Conservation (phyloP, 2,113 vertebrate genomes). For the Tricholaema leucomelas region DNA sequence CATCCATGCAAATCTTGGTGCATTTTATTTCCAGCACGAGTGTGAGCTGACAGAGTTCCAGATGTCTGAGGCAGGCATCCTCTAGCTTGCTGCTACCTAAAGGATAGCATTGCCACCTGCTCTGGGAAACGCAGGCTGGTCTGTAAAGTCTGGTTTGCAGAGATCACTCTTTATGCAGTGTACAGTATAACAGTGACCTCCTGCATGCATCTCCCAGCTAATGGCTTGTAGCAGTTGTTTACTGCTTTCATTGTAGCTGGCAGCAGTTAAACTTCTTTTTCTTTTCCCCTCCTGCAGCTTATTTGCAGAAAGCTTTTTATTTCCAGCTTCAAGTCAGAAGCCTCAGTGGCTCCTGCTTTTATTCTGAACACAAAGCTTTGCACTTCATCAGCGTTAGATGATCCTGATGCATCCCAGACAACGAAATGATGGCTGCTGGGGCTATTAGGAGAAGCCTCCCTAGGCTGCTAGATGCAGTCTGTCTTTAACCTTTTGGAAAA, state of each 20-base stretch:
- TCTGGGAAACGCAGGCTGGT: not conserved
- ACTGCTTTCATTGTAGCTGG: not conserved
- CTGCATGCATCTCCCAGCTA: not conserved
- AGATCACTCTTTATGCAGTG: not conserved
- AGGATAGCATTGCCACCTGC: constrained; percentile 54
- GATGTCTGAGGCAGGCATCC: constrained; percentile 9
- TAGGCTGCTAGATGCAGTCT: constrained; percentile 43
- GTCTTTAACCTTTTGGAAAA: constrained; percentile 53
- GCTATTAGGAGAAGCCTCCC: constrained; percentile 46
- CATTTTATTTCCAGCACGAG: not conserved
- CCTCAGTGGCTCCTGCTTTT: constrained; percentile 27
- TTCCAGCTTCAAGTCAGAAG: not conserved
- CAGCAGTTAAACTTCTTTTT: not conserved
- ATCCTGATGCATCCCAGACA: constrained; percentile 56
- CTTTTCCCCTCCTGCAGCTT: not conserved
- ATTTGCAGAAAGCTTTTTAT: not conserved
- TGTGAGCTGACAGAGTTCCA: constrained; percentile 22
- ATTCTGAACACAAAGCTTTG: constrained; percentile 33
- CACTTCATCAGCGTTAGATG: constrained; percentile 56
- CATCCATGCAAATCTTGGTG: constrained; percentile 39
- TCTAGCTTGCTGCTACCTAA: not conserved
- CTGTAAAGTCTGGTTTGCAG: constrained; percentile 1
- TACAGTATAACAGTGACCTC: not conserved
- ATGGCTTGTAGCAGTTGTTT: not conserved
- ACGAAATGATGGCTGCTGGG: constrained; percentile 46